Percentiles rank a stretch among this genome's conserved stretches.
phyloP scores from a whole-genome alignment of 92 coral and sea anemone genomes.

The Parazoanthus swiftii region DNA sequence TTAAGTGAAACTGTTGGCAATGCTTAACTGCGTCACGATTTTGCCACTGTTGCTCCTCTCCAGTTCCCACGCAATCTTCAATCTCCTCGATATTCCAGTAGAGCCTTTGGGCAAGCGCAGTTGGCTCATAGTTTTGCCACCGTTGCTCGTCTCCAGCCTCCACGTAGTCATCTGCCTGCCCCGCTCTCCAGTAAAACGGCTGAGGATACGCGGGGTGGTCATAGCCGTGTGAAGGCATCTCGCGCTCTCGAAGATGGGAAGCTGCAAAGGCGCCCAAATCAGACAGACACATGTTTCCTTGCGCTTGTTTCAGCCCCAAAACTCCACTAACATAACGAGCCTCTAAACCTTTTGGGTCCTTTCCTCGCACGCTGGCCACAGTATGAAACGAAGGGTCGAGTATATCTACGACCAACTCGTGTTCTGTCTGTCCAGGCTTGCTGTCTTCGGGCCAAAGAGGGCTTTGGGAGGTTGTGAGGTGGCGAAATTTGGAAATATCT shows the following conservation, averaged over 20 bases:
- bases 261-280: not conserved
- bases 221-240: not conserved
- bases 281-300: not conserved
- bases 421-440: not conserved
- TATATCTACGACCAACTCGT: not conserved
- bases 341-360: not conserved
- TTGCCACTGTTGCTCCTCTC: not conserved
- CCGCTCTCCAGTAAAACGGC: not conserved
- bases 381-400: conserved; percentile 5
- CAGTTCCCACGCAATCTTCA: not conserved
- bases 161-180: not conserved
- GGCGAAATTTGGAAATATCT: not conserved
- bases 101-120: not conserved
- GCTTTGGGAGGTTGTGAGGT: not conserved
- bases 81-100: not conserved
- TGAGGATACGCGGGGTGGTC: not conserved
- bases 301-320: not conserved
- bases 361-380: not conserved
- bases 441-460: not conserved
- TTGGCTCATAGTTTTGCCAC: not conserved
- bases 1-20: too few species aligned
- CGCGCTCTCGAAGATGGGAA: not conserved
- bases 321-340: not conserved
- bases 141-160: not conserved
- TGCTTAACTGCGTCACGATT: not conserved